A percentile compares a stretch with the other conserved stretches of the same genome.
phyloP scores from a whole-genome alignment of 2,888 invertebrate genomes.

The Rhagonycha fulva region DNA sequence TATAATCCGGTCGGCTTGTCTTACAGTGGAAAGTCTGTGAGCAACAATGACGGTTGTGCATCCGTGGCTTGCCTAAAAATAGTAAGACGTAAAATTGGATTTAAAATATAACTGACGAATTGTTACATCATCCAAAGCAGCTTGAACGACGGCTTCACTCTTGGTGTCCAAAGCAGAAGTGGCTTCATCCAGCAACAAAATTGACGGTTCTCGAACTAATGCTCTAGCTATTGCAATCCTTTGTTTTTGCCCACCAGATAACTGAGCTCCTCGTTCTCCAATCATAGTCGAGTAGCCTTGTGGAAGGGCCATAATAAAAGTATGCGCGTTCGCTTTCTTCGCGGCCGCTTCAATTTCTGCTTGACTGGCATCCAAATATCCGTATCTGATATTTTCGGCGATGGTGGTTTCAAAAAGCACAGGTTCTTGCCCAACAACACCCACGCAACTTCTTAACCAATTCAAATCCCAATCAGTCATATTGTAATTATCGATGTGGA shows the following conservation, averaged over 20 bases:
- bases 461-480: slow-evolving; percentile 75
- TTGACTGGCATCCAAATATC: slow-evolving; percentile 66
- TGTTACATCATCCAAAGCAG: slow-evolving; percentile 71
- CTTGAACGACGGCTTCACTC: slow-evolving; percentile 86
- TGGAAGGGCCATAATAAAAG: slow-evolving; percentile 74
- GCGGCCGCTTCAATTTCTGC: slow-evolving; percentile 73
- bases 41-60: slow-evolving; percentile 81
- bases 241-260: slow-evolving; percentile 89
- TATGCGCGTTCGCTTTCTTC: slow-evolving; percentile 76
- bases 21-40: slow-evolving; percentile 75
- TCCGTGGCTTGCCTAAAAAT: slow-evolving; percentile 66
- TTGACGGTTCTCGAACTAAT: slow-evolving; percentile 77
- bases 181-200: slow-evolving; percentile 83
- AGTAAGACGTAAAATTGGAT: background rate
- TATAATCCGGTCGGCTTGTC: slow-evolving; percentile 73
- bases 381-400: slow-evolving; percentile 81
- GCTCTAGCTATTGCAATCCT: slow-evolving; percentile 90
- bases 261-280: slow-evolving; percentile 81
- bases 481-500: slow-evolving; percentile 68
- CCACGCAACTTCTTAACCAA: slow-evolving; percentile 80
- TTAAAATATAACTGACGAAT: accelerated
- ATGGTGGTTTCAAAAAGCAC: slow-evolving; percentile 84
- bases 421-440: slow-evolving; percentile 90
- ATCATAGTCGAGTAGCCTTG: slow-evolving; percentile 83
- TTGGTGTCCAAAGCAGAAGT: slow-evolving; percentile 87